Conservation (phyloP, 2,888 invertebrate genomes). For the Calliphora vomitoria region DNA sequence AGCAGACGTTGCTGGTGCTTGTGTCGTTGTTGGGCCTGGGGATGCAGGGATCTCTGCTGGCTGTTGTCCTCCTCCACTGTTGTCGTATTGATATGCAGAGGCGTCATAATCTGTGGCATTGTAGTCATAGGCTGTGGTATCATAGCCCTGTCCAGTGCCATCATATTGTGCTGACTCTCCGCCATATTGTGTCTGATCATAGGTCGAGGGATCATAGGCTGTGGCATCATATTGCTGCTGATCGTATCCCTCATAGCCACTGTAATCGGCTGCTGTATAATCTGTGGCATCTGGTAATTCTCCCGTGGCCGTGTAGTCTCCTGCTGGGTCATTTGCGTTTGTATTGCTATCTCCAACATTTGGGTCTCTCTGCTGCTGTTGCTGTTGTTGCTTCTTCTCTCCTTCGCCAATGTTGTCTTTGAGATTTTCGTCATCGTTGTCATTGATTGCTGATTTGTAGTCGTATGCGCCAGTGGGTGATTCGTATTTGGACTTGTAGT, state of each 20-base stretch:
- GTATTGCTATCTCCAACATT: conserved; percentile 73
- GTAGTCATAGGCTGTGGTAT: conserved; percentile 77
- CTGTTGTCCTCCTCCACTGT: conserved; percentile 52
- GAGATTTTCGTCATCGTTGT: conserved; percentile 84
- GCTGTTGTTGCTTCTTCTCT: conserved; percentile 80
- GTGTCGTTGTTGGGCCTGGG: conserved; percentile 71
- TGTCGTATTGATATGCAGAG: conserved; percentile 81
- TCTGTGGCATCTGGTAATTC: conserved; percentile 66
- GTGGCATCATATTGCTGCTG: conserved; percentile 82
- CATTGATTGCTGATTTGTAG: conserved; percentile 77
- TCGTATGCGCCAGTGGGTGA: conserved; percentile 63
- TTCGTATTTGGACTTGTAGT: conserved; percentile 72
- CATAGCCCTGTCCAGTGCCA: conserved; percentile 74
- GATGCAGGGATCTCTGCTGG: conserved; percentile 54
- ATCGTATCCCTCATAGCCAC: conserved; percentile 80
- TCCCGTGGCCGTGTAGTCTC: conserved; percentile 57
- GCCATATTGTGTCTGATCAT: conserved; percentile 80
- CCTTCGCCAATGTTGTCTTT: conserved; percentile 84
- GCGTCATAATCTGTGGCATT: conserved; percentile 77
- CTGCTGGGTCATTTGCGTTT: conserved; percentile 70
- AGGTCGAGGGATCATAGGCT: conserved; percentile 79
- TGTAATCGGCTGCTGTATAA: conserved; percentile 80
- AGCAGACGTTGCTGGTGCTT: conserved; percentile 19
- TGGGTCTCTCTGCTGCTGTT: conserved; percentile 75
- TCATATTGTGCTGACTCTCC: conserved; percentile 77